Evolutionary conservation across 2,888 invertebrate species (phyloP).

Genomic region (Lapara coniferarum): DNA sequence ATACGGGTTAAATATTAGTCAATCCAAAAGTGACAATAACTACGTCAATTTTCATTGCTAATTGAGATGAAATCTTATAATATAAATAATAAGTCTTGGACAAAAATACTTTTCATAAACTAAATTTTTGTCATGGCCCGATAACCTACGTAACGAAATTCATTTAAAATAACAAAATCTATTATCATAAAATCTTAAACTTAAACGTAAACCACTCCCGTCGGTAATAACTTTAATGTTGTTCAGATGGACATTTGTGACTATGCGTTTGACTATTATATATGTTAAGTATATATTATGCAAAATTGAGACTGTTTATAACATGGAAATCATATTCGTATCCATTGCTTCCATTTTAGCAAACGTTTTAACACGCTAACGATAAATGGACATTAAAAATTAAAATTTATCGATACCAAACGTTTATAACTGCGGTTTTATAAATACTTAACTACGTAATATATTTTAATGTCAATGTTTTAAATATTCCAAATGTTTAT

Average conservation of each 20-base stretch:
- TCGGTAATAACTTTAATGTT: slow-evolving; percentile 73
- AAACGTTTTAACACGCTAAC: background rate
- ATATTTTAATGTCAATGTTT: slow-evolving; percentile 9
- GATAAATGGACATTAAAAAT: background rate
- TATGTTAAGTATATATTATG: slow-evolving; percentile 54
- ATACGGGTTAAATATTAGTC: slow-evolving; percentile 11
- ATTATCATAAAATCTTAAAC: slow-evolving; percentile 68
- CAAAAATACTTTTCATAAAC: slow-evolving; percentile 69
- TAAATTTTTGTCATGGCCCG: slow-evolving; percentile 79
- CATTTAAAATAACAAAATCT: slow-evolving; percentile 69
- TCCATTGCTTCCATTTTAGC: slow-evolving; percentile 58
- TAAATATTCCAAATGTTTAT: background rate
- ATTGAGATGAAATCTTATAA: slow-evolving; percentile 52
- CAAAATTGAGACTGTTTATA: slow-evolving; percentile 58
- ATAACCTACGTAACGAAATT: slow-evolving; percentile 75
- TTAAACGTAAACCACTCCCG: slow-evolving; percentile 77
- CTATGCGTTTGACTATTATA: slow-evolving; percentile 74
- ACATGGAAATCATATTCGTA: slow-evolving; percentile 58
- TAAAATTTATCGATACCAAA: slow-evolving; percentile 17
- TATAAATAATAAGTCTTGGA: slow-evolving; percentile 76
- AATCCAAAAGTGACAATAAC: slow-evolving; percentile 24
- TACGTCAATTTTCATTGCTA: slow-evolving; percentile 24
- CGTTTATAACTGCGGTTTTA: slow-evolving; percentile 32
- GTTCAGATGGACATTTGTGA: slow-evolving; percentile 72
- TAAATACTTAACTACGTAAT: slow-evolving; percentile 36